Base-by-base conservation (phyloP, 92 coral and sea anemone genomes). In the Epizoanthus fatuus region DNA sequence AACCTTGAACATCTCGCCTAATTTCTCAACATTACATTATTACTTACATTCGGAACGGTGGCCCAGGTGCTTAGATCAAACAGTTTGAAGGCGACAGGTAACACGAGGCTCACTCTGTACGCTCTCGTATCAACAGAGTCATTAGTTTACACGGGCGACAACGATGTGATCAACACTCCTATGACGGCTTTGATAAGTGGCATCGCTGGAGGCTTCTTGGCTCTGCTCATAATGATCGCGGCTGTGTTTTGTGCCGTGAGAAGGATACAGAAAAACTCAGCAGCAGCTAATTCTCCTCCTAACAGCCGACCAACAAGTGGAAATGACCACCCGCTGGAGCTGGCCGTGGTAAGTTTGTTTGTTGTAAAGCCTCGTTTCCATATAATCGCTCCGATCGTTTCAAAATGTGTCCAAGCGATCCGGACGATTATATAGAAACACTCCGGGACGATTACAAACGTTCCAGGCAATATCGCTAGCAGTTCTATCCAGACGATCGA, bases 201-300 rank as follows among this genome's bases (percentile, higher is more conserved):
- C 7, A 95, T 94, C 29, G 98, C 94, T 5, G 99, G 98, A 16
- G 99, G 95, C 7, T 95, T 97, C 70, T 12, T 97, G 19, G 89
- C 88, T 19, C 86, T 97, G 0, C 89, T 91, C 6, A 89, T 97
- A 60, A 91, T 88, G 63, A 97, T 97, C 63, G 86, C 92, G 37
- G 95, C 88, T 7, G 83, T 94, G 9, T 88, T 92, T 77, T 93
- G 96, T 63, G 89, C 93, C 58, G 92, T 97, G 56, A 80, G 97
- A 86, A 94, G 93, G 84, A 85, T 95, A 59, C 94, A 97, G 55
- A 90, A 94, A 59, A 86, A 90, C 16, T 84, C 85, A 14, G 92
- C 89, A 13, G 89, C 93, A 0, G 81, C 65, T 9, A 86, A 63
- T 14, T 68, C 94, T 1, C 87, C 93, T 5, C 68, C 63, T 25